phyloP scores from a whole-genome alignment of 2,113 vertebrate species.

The Sinocyclocheilus rhinocerous region DNA sequence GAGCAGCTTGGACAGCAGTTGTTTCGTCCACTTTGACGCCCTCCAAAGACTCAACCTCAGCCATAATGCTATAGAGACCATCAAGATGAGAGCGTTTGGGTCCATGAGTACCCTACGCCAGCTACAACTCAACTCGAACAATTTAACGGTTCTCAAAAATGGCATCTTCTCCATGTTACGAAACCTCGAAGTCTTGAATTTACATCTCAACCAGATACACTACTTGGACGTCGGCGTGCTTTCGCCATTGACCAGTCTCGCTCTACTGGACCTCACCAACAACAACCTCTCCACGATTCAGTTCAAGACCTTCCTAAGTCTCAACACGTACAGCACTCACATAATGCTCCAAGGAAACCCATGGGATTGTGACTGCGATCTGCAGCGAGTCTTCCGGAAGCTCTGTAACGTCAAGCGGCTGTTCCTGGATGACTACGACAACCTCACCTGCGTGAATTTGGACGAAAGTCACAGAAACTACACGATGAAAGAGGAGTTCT shows the following conservation, averaged over 20 bases:
- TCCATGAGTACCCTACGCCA: constrained; percentile 74
- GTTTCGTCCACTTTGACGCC: constrained; percentile 74
- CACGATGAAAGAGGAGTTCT: constrained; percentile 74
- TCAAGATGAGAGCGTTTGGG: constrained; percentile 69
- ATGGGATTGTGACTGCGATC: constrained; percentile 82
- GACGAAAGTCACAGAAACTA: constrained; percentile 61
- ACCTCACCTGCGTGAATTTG: constrained; percentile 74
- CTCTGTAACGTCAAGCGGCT: constrained; percentile 76
- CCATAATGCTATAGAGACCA: constrained; percentile 69
- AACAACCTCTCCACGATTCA: constrained; percentile 71
- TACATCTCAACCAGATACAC: constrained; percentile 73
- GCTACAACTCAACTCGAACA: constrained; percentile 75
- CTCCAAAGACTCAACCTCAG: constrained; percentile 76
- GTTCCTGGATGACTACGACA: constrained; percentile 78
- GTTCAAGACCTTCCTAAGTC: constrained; percentile 79
- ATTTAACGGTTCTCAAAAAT: constrained; percentile 63
- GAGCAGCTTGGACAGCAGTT: constrained; percentile 60
- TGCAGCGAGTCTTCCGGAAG: constrained; percentile 81
- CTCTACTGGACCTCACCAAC: constrained; percentile 71
- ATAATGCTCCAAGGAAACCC: constrained; percentile 77
- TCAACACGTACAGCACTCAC: constrained; percentile 79
- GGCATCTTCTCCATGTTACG: constrained; percentile 80
- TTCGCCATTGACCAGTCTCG: constrained; percentile 75
- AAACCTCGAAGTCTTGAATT: constrained; percentile 78
- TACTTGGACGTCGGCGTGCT: constrained; percentile 66